Conservation (phyloP, 2,797 vertebrate genomes). For the Percopsis omiscomaycus region DNA sequence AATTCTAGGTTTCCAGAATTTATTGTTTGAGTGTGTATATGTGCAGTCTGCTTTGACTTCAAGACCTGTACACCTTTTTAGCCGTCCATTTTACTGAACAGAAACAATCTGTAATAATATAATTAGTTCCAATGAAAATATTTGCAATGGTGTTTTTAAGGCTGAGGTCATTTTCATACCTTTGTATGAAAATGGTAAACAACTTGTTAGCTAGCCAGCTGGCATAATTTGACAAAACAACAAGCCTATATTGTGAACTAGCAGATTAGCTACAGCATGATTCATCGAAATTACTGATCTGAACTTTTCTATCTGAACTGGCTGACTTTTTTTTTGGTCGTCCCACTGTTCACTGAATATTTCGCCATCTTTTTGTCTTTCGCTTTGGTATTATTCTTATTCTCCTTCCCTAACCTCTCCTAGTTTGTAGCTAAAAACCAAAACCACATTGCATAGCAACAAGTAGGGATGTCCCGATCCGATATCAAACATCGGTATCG, state of each 20-base stretch:
- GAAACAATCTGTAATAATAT: background rate
- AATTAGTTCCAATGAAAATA: background rate
- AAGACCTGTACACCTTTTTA: slow-evolving; percentile 2
- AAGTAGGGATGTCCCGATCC: too few species aligned
- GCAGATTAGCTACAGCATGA: slow-evolving; percentile 14
- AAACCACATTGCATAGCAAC: slow-evolving; percentile 10
- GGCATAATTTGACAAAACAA: too few species aligned
- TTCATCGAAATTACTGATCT: slow-evolving; percentile 12
- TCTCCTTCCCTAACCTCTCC: slow-evolving; percentile 7
- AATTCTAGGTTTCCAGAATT: slow-evolving; percentile 28
- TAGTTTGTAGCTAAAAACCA: slow-evolving; percentile 35
- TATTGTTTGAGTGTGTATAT: slow-evolving; percentile 20
- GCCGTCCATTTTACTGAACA: background rate
- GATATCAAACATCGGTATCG: too few species aligned
- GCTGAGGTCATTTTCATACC: background rate
- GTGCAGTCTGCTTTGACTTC: background rate
- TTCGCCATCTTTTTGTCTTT: slow-evolving; percentile 19
- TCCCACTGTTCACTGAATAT: too few species aligned
- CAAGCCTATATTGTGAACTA: too few species aligned
- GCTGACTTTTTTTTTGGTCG: background rate
- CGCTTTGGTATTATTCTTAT: background rate
- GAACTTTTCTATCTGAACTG: slow-evolving; percentile 15
- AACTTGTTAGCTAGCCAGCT: too few species aligned
- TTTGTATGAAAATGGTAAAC: background rate
- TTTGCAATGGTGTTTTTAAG: background rate